A percentile compares a stretch with the other conserved stretches of the same genome.
These are phyloP conservation scores for Okapia johnstoni DNA, from an alignment of 2,113 vertebrate species.

Conservation along the genomic window DNA sequence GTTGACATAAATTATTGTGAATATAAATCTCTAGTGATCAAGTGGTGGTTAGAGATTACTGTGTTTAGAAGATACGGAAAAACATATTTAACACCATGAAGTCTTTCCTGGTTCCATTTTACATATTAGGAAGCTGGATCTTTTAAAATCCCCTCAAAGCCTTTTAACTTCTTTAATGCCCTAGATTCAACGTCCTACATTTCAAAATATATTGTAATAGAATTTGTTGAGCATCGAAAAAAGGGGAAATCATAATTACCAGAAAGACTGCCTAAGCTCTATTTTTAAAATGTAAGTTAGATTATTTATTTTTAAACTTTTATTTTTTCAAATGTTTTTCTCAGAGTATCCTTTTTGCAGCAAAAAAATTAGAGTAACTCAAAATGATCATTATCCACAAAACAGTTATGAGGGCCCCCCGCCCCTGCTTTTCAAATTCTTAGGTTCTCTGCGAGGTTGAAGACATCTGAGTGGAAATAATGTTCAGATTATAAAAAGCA, in stretches of 20 bases:
- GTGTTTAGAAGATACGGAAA: conserved; percentile 71
- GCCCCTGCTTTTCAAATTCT: background rate
- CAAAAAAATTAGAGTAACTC: conserved; percentile 29
- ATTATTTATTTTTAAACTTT: conserved; percentile 1
- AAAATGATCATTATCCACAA: conserved; percentile 47
- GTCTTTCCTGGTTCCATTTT: conserved; percentile 21
- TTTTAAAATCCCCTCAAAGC: conserved; percentile 24
- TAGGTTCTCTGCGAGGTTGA: background rate
- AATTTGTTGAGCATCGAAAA: conserved; percentile 68
- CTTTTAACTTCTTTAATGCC: conserved; percentile 24
- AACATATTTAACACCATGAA: conserved; percentile 56
- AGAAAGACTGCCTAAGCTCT: background rate
- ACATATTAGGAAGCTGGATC: background rate
- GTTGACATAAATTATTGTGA: conserved; percentile 80
- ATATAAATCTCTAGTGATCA: conserved; percentile 73
- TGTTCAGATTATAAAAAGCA: conserved; percentile 35
- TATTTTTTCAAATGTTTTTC: conserved; percentile 45
- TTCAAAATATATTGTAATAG: conserved; percentile 51
- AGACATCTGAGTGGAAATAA: conserved; percentile 53
- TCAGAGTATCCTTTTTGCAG: conserved; percentile 32
- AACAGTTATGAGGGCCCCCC: background rate
- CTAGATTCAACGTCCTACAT: background rate
- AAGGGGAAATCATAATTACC: conserved; percentile 61
- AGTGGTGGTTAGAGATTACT: conserved; percentile 72
- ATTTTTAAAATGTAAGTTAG: conserved; percentile 26